Evolutionary conservation across 1,140 invertebrate genomes (phyloP).

Genomic region (Drosophila kepulauana): DNA sequence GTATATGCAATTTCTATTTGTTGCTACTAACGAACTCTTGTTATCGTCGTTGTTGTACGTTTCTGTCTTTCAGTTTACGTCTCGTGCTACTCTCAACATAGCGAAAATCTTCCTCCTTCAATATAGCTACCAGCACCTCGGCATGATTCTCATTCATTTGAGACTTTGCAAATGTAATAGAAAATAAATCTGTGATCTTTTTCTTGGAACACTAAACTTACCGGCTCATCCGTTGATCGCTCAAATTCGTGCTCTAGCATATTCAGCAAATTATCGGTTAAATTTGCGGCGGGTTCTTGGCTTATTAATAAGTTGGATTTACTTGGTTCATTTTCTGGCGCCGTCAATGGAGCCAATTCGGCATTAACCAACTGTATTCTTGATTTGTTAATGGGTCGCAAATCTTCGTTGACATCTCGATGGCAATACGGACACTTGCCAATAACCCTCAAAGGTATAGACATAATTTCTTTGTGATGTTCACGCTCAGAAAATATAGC

Average conservation of each 20-base stretch:
- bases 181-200: too few relatives aligned
- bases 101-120: constrained; percentile 28
- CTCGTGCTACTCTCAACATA: background rate
- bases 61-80: background rate
- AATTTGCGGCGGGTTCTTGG: background rate
- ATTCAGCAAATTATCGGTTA: background rate
- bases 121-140: constrained; percentile 22
- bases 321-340: background rate
- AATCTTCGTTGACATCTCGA: constrained; percentile 31
- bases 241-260: background rate
- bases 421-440: constrained; percentile 38
- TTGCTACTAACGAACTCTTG: background rate
- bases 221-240: background rate
- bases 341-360: background rate
- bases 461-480: constrained; percentile 6
- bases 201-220: background rate
- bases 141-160: constrained; percentile 2
- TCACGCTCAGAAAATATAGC: background rate
- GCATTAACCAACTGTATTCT: background rate
- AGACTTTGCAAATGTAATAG: background rate
- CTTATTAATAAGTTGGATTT: background rate
- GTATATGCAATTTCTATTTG: background rate
- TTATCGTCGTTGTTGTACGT: background rate
- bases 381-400: constrained; percentile 44
- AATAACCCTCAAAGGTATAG: background rate